phyloP scores from a whole-genome alignment of 2,888 invertebrate species.

The Cosmia pyralina region DNA sequence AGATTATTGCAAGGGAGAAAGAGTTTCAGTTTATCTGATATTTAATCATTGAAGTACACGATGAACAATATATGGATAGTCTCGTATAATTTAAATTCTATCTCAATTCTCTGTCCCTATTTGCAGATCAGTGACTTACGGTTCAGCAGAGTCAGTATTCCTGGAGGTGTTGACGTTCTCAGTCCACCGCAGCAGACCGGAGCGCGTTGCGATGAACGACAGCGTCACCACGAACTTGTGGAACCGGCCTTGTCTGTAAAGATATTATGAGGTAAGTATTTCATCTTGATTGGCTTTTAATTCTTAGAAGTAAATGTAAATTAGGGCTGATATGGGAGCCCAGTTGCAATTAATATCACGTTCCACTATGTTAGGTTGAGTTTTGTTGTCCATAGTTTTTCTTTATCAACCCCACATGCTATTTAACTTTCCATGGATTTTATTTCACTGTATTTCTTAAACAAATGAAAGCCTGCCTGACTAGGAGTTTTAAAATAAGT shows the following conservation, averaged over 20 bases:
- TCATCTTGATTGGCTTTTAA: conserved; percentile 19
- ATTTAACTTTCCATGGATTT: background rate
- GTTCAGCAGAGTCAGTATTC: conserved; percentile 91
- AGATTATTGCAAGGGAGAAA: background rate
- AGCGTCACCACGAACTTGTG: conserved; percentile 96
- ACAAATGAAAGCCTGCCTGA: too few species aligned
- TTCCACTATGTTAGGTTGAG: background rate
- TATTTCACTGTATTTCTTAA: background rate
- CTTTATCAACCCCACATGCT: background rate
- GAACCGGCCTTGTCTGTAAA: conserved; percentile 95
- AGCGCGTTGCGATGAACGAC: conserved; percentile 97
- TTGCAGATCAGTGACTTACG: conserved; percentile 87
- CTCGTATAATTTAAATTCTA: too few species aligned
- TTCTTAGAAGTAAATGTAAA: background rate
- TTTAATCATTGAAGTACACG: too few species aligned
- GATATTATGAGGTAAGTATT: conserved; percentile 61
- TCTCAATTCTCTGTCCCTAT: background rate
- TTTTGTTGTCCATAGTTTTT: background rate
- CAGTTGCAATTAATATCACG: background rate
- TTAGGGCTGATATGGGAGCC: background rate
- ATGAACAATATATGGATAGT: too few species aligned
- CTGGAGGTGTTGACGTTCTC: conserved; percentile 91
- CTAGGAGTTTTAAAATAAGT: background rate
- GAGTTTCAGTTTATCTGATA: background rate
- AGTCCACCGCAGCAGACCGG: conserved; percentile 96